A percentile compares a stretch with the other conserved stretches of the same genome.
These are phyloP conservation scores for Tinea trinotella DNA, from an alignment of 2,888 invertebrate genomes.

Conservation along the genomic window DNA sequence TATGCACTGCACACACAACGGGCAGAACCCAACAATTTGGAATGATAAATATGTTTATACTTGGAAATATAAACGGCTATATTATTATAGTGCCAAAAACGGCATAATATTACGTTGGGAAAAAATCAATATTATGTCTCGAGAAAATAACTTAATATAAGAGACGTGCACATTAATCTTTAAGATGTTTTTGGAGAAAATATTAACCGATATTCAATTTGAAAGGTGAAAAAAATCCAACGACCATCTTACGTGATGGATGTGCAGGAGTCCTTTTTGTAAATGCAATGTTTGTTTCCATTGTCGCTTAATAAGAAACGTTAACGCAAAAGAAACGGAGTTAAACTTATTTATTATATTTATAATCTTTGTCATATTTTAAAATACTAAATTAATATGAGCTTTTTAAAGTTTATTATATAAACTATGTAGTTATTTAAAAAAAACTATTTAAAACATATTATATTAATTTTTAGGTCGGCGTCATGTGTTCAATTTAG, in stretches of 20 bases:
- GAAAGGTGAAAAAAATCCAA: conserved; percentile 15
- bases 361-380: too few species aligned
- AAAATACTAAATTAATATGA: too few species aligned
- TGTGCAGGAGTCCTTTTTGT: conserved; percentile 23
- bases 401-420: too few species aligned
- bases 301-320: conserved; percentile 15
- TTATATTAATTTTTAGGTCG: too few species aligned
- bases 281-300: conserved; percentile 26
- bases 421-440: too few species aligned
- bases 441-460: too few species aligned
- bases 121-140: conserved; percentile 30
- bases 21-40: conserved; percentile 8
- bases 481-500: too few species aligned
- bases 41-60: conserved; percentile 9
- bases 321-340: too few species aligned
- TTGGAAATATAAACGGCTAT: conserved; percentile 3
- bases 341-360: too few species aligned
- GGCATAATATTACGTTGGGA: conserved; percentile 20
- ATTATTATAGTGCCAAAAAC: conserved; percentile 12
- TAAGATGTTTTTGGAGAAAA: conserved; percentile 28
- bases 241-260: conserved; percentile 30
- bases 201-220: conserved; percentile 25
- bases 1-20: neutral
- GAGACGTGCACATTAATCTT: conserved; percentile 33
- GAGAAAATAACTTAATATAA: conserved; percentile 47